Base-by-base conservation (phyloP, 2,888 invertebrate genomes). In the Seladonia tumulorum region DNA sequence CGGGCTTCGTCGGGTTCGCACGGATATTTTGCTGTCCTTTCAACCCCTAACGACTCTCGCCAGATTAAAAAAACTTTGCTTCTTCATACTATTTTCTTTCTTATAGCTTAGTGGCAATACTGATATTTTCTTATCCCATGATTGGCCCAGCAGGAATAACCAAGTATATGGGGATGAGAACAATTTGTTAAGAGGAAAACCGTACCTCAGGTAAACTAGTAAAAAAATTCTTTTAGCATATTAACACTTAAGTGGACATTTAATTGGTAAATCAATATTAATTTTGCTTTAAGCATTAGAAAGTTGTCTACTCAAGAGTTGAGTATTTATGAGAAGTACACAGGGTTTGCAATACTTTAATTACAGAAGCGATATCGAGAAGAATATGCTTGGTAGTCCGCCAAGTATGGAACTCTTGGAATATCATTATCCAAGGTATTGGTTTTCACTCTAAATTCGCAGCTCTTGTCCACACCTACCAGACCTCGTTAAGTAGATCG, bases 371-470 rank as follows among this genome's bases (percentile, higher is more conserved):
- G 99, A 99, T 91, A 97, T 99, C 87, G 97, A 98, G 86, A 96
- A 96, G 10, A 97, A 98, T 86, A 96, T 96, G 88, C 95, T 99
- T n/a, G 99, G 99, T 22, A 99, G 98, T 95, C 97, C 97, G 66
- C 98, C 98, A 7, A 96, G 97, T 77, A 97, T 97, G 95, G 98
- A 98, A 87, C 95, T 99, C 53, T 95, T 99, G n/a, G 96, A 97
- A 81, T 95, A 96, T 60, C 94, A 99, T 79, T 97, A 98, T 94
- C 99, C 99, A 14, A 96, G 96, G 0, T 98, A 98, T 95, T 99
- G 99, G 99, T 99, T 99, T 95, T 96, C 99, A 99, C 95, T 98
- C 98, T 91, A 98, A 99, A 95, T 99, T 99, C 96, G 97, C 98
- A 18, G 99, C 99, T 0, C 90, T 98, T 4, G 97, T 99, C 8